phyloP scores from a whole-genome alignment of 1,140 invertebrate genomes.

The Drosophila asahinai region DNA sequence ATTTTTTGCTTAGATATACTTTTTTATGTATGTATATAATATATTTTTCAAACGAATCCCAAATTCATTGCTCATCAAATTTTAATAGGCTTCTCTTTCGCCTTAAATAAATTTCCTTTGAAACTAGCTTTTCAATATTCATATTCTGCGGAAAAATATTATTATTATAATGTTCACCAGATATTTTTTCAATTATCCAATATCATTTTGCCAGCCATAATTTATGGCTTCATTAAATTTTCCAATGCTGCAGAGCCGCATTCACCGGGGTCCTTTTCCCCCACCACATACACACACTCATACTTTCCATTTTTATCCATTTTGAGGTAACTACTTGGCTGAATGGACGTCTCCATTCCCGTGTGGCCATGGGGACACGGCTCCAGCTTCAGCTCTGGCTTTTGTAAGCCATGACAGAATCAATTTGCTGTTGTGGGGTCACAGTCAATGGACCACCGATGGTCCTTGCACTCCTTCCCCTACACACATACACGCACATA shows the following conservation, averaged over 20 bases:
- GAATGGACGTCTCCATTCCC: constrained; percentile 41
- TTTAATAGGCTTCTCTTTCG: neutral
- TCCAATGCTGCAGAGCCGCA: constrained; percentile 12
- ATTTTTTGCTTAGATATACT: neutral
- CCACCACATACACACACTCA: neutral
- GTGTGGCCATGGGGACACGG: constrained; percentile 30
- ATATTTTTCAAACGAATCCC: neutral
- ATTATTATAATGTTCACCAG: constrained; percentile 2
- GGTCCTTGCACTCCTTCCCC: constrained; percentile 23
- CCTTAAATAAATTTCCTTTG: neutral
- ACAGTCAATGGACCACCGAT: constrained; percentile 40
- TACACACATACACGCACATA: constrained; percentile 7
- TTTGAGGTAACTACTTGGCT: constrained; percentile 51
- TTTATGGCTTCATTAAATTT: constrained; percentile 67
- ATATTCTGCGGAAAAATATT: neutral
- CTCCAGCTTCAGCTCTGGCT: constrained; percentile 29
- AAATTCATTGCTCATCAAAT: no score
- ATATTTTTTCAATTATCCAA: constrained; percentile 48
- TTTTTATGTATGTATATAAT: neutral
- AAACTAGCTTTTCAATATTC: neutral
- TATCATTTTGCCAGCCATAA: constrained; percentile 41
- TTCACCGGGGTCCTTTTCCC: constrained; percentile 12
- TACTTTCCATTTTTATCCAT: constrained; percentile 34
- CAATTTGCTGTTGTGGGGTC: constrained; percentile 63
- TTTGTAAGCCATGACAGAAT: constrained; percentile 67